Percentiles rank a stretch among this genome's conserved stretches.
These are phyloP conservation scores for Pangasius macronema DNA, from an alignment of 2,797 vertebrate species.

Conservation along the genomic window DNA sequence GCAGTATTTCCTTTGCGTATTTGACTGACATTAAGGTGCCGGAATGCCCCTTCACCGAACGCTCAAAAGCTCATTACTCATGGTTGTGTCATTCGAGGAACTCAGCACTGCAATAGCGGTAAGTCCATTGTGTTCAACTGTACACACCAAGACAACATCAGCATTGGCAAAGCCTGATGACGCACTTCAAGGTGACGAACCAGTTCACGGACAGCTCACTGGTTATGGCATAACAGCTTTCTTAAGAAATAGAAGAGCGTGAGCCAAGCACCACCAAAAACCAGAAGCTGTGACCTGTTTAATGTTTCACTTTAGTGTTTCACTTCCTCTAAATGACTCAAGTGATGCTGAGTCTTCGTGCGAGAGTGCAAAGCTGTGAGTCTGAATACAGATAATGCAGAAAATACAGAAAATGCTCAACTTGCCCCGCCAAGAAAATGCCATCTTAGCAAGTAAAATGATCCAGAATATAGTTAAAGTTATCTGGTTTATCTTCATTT, in stretches of 20 bases:
- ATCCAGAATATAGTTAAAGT: not conserved
- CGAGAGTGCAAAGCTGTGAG: not conserved
- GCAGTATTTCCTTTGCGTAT: not conserved
- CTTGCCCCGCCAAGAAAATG: not conserved
- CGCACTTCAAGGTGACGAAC: slow-evolving; percentile 49
- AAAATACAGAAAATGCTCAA: not conserved
- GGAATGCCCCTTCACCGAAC: slow-evolving; percentile 9
- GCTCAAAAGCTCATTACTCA: slow-evolving; percentile 31
- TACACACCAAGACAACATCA: not conserved
- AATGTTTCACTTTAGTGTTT: slow-evolving; percentile 43
- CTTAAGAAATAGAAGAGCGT: slow-evolving; percentile 50
- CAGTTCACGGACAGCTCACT: slow-evolving; percentile 18
- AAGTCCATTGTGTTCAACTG: slow-evolving; percentile 40
- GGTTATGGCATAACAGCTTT: slow-evolving; percentile 55
- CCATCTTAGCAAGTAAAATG: not conserved
- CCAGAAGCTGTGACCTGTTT: slow-evolving; percentile 34
- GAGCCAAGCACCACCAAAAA: slow-evolving; percentile 9
- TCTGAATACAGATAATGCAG: too few relatives aligned
- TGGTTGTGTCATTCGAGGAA: slow-evolving; percentile 42
- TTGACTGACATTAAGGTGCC: not conserved
- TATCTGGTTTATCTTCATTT: too few relatives aligned
- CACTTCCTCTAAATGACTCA: slow-evolving; percentile 68
- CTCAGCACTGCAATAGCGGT: slow-evolving; percentile 40
- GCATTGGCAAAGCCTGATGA: slow-evolving; percentile 52
- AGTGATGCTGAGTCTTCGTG: slow-evolving; percentile 18